Base-by-base conservation (phyloP, 2,888 invertebrate species). In the Caenorhabditis imperialis region DNA sequence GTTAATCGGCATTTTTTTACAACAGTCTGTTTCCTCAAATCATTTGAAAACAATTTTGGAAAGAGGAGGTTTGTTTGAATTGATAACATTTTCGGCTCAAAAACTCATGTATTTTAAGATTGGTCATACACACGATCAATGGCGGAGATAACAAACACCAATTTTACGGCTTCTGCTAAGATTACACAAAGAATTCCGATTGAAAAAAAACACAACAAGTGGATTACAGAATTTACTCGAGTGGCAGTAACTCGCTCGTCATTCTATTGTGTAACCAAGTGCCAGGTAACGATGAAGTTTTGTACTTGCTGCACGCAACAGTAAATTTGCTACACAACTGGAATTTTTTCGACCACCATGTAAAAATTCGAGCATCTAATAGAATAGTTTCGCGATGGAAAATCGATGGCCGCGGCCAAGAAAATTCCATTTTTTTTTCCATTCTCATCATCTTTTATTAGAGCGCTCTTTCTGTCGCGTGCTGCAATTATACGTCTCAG, bases 21-120 rank as follows among this genome's bases (percentile, higher is more conserved):
- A 71, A 12, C 77, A 78, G 23, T 70, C 77, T 0, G 27, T 78
- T 8, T 61, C 76, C 4, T 38, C 77, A 23, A 63, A 80, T 27
- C 67, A 73, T 54, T 44, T 81, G 8, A 55, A 77, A 60, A 33
- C 3, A 16, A 22, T 72, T 2, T 20, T 58, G 22, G 51, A 77
- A 10, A 79, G 79, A 38, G 63, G 63, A 35, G 80, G 80, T 81
- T 25, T 14, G 53, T 20, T 42, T 37, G 12, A 16, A 14, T 12
- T 18, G 18, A 3, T 20, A 22, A n/a, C n/a, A n/a, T n/a, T n/a
- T n/a, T n/a, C n/a, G n/a, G n/a, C n/a, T n/a, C n/a, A 57, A 12
- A 38, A 50, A 40, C 16, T 22, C 18, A 50, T 23, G 7, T 10
- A 8, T 18, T 23, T 71, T 50, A 42, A 81, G 81, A 79, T 47